Conservation (phyloP, 2,888 invertebrate genomes). For the Encarsia formosa region DNA sequence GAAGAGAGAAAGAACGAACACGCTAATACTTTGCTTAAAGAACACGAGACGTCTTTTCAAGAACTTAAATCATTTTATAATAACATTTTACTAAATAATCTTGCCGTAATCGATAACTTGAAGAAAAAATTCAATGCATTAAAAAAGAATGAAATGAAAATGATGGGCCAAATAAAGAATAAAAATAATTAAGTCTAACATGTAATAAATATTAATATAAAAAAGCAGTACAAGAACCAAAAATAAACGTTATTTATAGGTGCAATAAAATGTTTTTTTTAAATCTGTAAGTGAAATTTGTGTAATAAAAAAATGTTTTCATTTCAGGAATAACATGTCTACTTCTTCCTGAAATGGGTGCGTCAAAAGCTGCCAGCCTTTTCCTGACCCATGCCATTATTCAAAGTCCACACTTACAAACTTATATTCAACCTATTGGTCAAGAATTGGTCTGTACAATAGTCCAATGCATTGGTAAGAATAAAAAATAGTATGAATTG, state of each 20-base stretch:
- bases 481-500: background rate
- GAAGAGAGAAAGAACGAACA: constrained; percentile 90
- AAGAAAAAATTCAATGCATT: constrained; percentile 57
- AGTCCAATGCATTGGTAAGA: constrained; percentile 53
- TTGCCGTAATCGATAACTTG: constrained; percentile 83
- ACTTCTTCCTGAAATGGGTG: constrained; percentile 58
- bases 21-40: constrained; percentile 71
- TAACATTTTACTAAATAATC: constrained; percentile 88
- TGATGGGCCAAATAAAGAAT: constrained; percentile 20
- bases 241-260: background rate
- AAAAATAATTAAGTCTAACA: background rate
- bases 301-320: background rate
- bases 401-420: constrained; percentile 53
- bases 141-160: constrained; percentile 22
- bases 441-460: constrained; percentile 60
- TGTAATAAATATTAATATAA: background rate
- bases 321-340: constrained; percentile 59
- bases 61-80: constrained; percentile 95
- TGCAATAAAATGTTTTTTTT: too few relatives aligned
- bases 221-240: background rate
- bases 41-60: constrained; percentile 80
- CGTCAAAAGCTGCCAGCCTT: constrained; percentile 58
- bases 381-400: constrained; percentile 62
- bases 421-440: constrained; percentile 58
- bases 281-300: too few relatives aligned